Base-by-base conservation (phyloP, 2,797 vertebrate species). In the Cyprinella venusta region DNA sequence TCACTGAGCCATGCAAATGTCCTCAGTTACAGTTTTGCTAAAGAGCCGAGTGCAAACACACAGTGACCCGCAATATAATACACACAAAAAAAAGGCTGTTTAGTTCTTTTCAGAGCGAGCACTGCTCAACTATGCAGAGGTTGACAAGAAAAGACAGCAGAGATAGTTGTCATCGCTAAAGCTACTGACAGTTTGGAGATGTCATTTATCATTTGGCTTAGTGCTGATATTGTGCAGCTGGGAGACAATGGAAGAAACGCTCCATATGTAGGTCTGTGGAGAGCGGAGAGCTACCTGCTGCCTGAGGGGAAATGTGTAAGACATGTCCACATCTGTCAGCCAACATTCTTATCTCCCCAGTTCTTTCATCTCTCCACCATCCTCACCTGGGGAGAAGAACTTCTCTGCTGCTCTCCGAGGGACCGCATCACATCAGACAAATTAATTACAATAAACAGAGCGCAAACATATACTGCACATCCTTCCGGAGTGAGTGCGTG, bases 131-230 rank as follows among this genome's bases (percentile, higher is more conserved):
- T 87, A 65, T 84, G 40, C 88, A 79, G 81, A 69, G 70, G 75
- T 61, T 79, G 80, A 82, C 26, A 63, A 78, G 79, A 82, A 61
- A 45, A 38, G 82, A 79, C 76, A 79, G 80, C 79, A n/a, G 80
- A 88, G 83, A 88, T 65, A 85, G 85, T 76, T 85, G 89, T 65
- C 88, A 84, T 88, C 52, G 81, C 83, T 84, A 74, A 85, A 63
- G 83, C 78, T 78, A 42, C 84, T 84, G 86, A 89, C 85, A 89
- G 88, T 84, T 86, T 81, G 79, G 87, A 90, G 87, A 81, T 86
- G 86, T 89, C 87, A 86, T 91, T 59, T 90, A 88, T 88, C 89
- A 86, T 88, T 87, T 87, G 86, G 76, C 76, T 81, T 85, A 86
- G 78, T 86, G 83, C 76, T n/a, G 30, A 87, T 82, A 36, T 82